Base-by-base conservation (phyloP, 2,113 vertebrate genomes). In the Tragulus kanchil region DNA sequence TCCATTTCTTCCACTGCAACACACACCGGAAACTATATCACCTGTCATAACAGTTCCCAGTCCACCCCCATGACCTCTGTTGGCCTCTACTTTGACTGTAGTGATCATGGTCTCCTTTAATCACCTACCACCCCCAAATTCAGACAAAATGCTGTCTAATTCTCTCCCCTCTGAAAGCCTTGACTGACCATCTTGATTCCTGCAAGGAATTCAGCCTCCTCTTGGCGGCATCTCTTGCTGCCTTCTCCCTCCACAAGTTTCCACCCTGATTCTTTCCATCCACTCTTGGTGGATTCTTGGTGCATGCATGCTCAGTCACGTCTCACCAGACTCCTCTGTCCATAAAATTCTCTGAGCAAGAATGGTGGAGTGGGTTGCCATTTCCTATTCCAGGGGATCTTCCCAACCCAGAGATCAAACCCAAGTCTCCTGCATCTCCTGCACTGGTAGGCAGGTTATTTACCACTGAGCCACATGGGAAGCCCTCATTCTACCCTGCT, bases 41-140 rank as follows among this genome's bases (percentile, higher is more conserved):
- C 23, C 31, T 75, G 50, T 36, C 56, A 6, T 54, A n/a, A 23
- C 1, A 36, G 36, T 3, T 19, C 52, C 28, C 8, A 50, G 19
- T 45, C 11, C 67, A 52, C 26, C 21, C 23, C 10, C 4, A 26
- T 6, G 0, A 1, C 21, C 52, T 45, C 9, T 4, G 0, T 11
- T 67, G 10, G 14, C 3, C 54, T 61, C 89, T 31, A 9, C 19
- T 64, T 83, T 54, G 3, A 31, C 21, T 31, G 31, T 14, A 52
- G n/a, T 9, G 8, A 45, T 58, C 31, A 4, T 13, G 7, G 52
- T 23, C 61, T 26, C 50, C 36, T 48, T 52, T 21, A 52, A 67
- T 19, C 17, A 21, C 28, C 12, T 23, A 36, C 19, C 26, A 21
- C 17, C 16, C 50, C 15, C 14, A 42, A 17, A 65, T 58, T 78